phyloP scores from a whole-genome alignment of 2,113 vertebrate species.

The Tapirus terrestris region DNA sequence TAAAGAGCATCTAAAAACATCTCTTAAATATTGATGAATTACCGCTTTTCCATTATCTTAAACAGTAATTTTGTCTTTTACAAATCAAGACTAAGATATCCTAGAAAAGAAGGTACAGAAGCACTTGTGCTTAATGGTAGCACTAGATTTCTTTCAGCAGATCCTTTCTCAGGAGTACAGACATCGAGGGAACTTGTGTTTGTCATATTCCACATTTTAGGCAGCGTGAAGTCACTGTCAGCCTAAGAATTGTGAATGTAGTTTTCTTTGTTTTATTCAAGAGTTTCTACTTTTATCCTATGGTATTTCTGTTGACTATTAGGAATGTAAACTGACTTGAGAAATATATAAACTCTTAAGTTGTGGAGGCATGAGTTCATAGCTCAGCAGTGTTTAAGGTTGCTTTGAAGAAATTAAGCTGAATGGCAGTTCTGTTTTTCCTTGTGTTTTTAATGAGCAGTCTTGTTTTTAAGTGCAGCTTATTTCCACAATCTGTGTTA shows the following conservation, averaged over 20 bases:
- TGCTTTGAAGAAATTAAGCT: constrained; percentile 9
- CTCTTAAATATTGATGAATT: neutral
- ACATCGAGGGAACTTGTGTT: neutral
- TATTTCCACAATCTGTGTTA: neutral
- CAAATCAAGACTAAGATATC: neutral
- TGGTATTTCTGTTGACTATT: neutral
- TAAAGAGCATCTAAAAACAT: constrained; percentile 6
- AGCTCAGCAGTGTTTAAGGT: constrained; percentile 13
- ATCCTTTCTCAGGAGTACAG: neutral
- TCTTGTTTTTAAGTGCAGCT: neutral
- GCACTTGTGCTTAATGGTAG: neutral
- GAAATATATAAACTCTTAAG: neutral
- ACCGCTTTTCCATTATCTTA: neutral
- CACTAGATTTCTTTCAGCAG: neutral
- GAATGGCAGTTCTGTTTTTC: neutral
- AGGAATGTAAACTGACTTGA: neutral
- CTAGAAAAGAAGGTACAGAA: constrained; percentile 36
- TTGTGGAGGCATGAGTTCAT: neutral
- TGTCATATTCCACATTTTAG: neutral
- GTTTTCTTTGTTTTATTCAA: neutral
- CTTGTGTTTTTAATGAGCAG: constrained; percentile 17
- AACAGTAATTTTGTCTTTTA: neutral
- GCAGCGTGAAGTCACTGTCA: neutral
- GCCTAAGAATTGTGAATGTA: neutral
- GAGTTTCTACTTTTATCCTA: neutral